These are phyloP conservation scores for Otus scops DNA, from an alignment of 2,797 vertebrate genomes.

Conservation along the genomic window DNA sequence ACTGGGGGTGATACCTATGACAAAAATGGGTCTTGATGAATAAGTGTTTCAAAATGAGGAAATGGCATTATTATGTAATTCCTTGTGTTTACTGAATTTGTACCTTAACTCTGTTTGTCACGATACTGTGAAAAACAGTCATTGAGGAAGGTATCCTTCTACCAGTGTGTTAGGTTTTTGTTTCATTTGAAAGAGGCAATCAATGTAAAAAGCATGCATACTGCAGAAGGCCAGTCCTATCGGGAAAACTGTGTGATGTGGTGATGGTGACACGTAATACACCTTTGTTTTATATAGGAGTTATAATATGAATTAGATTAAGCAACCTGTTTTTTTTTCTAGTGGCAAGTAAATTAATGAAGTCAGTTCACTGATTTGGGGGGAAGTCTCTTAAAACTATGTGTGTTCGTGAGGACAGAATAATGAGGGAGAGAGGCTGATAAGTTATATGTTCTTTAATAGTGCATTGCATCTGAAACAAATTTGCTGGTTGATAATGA, in stretches of 20 bases:
- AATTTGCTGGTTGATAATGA: background rate
- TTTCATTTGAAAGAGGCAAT: background rate
- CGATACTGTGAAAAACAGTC: background rate
- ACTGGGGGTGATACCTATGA: rapidly evolving
- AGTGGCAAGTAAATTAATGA: background rate
- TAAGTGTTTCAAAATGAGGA: background rate
- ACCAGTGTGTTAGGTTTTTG: rapidly evolving
- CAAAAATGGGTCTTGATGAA: background rate
- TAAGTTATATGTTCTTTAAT: background rate
- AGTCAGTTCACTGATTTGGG: background rate
- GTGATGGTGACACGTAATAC: rapidly evolving
- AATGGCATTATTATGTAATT: background rate
- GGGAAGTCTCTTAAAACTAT: background rate
- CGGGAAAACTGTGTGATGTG: background rate
- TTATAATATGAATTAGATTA: background rate
- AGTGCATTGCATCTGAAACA: background rate
- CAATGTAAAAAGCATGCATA: rapidly evolving
- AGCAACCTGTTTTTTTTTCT: background rate
- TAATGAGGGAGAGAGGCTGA: background rate
- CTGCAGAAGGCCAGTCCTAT: background rate
- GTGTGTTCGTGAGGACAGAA: background rate
- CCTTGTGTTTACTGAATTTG: background rate
- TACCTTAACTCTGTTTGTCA: background rate
- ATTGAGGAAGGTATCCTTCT: background rate
- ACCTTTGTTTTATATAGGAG: background rate